Conservation (phyloP, 2,888 invertebrate genomes). For the Cartodere bifasciata region DNA sequence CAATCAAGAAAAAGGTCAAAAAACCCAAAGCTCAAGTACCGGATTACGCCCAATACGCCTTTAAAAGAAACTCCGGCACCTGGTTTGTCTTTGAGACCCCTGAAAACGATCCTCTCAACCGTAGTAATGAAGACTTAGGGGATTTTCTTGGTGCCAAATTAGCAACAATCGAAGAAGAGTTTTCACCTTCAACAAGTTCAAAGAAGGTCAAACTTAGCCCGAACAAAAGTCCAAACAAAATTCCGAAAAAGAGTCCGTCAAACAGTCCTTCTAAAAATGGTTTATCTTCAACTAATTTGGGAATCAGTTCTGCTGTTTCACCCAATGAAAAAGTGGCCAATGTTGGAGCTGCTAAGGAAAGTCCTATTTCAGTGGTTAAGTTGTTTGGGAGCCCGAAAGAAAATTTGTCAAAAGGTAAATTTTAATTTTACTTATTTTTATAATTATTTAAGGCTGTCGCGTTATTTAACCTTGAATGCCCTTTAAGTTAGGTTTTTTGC, state of each 20-base stretch:
- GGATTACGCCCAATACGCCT: slow-evolving; percentile 23
- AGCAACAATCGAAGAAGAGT: neutral
- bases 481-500: no score
- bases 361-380: no score
- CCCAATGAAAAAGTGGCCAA: no score
- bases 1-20: slow-evolving; percentile 6
- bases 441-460: no score
- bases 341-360: no score
- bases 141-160: slow-evolving; percentile 1
- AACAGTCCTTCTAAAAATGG: slow-evolving; percentile 1
- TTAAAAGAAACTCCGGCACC: slow-evolving; percentile 29
- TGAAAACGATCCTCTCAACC: slow-evolving; percentile 3
- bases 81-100: slow-evolving; percentile 25
- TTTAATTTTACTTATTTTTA: no score
- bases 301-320: neutral
- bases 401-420: no score
- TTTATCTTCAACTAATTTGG: neutral
- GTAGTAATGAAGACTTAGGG: slow-evolving; percentile 2
- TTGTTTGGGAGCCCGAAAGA: no score
- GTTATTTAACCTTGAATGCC: no score
- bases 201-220: neutral
- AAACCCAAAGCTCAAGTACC: slow-evolving; percentile 1
- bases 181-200: slow-evolving; percentile 5
- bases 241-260: slow-evolving; percentile 1
- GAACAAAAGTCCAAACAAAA: slow-evolving; percentile 3